Evolutionary conservation across 2,113 vertebrate species (phyloP).

Genomic region (Colinus virginianus): DNA sequence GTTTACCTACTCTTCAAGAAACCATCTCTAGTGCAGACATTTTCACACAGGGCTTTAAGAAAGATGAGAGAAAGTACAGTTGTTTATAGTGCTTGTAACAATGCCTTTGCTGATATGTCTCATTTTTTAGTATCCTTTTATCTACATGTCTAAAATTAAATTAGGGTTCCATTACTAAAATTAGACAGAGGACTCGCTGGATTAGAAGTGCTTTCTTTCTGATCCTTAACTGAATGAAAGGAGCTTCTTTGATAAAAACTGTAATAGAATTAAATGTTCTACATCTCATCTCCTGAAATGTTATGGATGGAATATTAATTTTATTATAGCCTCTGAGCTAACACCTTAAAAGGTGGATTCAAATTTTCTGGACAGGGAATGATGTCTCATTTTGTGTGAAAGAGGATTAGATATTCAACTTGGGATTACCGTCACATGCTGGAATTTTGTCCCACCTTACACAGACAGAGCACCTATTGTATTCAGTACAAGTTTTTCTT

Average conservation of each 20-base stretch:
- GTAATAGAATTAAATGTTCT: conserved; percentile 69
- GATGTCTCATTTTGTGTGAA: not conserved
- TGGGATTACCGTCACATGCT: not conserved
- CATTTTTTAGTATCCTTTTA: conserved; percentile 67
- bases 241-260: conserved; percentile 69
- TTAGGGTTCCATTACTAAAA: conserved; percentile 81
- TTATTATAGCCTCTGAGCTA: conserved; percentile 14
- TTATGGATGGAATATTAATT: conserved; percentile 54
- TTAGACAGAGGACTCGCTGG: conserved; percentile 68
- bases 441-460: not conserved
- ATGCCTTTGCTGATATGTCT: conserved; percentile 57
- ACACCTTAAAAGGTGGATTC: conserved; percentile 31
- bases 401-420: not conserved
- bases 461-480: conserved; percentile 29
- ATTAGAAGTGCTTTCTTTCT: conserved; percentile 69
- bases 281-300: conserved; percentile 51
- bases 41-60: not conserved
- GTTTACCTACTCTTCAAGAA: not conserved
- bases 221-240: conserved; percentile 69
- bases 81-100: conserved; percentile 42
- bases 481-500: conserved; percentile 22
- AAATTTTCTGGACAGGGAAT: not conserved
- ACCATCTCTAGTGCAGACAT: not conserved
- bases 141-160: conserved; percentile 77
- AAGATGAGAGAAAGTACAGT: not conserved